phyloP scores from a whole-genome alignment of 2,888 invertebrate genomes.

The Cephus runcator region DNA sequence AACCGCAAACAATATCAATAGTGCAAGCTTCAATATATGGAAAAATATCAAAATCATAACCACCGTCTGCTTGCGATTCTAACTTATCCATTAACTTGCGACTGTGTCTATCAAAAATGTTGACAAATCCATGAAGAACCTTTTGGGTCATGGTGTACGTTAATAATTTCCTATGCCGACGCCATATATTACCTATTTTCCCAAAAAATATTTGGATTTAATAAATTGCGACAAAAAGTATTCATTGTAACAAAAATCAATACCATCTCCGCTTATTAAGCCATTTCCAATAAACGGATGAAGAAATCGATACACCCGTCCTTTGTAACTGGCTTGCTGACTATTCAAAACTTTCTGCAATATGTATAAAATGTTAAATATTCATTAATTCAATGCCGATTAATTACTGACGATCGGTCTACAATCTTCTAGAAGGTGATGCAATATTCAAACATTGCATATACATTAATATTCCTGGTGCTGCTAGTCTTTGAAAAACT shows the following conservation, averaged over 20 bases:
- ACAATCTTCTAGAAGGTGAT: not conserved
- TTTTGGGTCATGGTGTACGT: not conserved
- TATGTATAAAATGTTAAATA: not conserved
- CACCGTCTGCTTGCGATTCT: constrained; percentile 17
- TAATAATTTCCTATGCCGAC: not conserved
- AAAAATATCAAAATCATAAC: constrained; percentile 28
- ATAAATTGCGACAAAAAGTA: not conserved
- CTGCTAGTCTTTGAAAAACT: constrained; percentile 3
- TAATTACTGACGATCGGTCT: not conserved
- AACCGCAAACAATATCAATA: constrained; percentile 31
- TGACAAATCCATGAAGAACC: not conserved
- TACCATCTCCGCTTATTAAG: constrained; percentile 28
- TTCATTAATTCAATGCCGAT: not conserved
- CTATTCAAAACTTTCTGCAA: constrained; percentile 32
- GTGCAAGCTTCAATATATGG: constrained; percentile 26
- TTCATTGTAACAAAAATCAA: not conserved
- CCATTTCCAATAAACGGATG: constrained; percentile 38
- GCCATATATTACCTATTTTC: not conserved
- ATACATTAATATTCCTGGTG: constrained; percentile 17
- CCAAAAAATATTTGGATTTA: not conserved
- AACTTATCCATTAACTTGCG: constrained; percentile 28
- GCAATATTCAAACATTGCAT: not conserved
- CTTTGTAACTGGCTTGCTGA: constrained; percentile 36
- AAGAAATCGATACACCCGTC: constrained; percentile 32
- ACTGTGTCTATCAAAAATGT: not conserved